Percentiles rank a stretch among this genome's conserved stretches.
Conservation (phyloP, 2,797 vertebrate species). For the Pseudotriccus pelzelni region DNA sequence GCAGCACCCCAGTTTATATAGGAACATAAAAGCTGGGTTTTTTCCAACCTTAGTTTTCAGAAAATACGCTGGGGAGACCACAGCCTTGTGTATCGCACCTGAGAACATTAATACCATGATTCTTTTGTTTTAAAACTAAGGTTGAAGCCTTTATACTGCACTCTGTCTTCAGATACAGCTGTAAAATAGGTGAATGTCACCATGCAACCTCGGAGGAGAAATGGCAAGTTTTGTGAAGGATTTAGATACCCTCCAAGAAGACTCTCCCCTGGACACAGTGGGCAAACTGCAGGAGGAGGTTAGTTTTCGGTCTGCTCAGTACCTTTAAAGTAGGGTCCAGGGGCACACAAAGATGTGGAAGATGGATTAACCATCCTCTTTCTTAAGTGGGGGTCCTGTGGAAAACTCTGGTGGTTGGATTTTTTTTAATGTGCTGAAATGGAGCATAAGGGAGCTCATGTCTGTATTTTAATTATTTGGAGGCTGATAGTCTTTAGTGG, state of each 20-base stretch:
- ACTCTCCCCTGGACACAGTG: background rate
- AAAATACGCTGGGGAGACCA: rapidly evolving
- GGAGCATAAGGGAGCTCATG: background rate
- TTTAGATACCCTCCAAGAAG: background rate
- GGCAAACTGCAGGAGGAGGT: background rate
- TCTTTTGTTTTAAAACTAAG: background rate
- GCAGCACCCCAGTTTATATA: background rate
- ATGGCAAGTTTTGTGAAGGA: background rate
- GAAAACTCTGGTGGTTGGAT: background rate
- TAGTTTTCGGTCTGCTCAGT: background rate
- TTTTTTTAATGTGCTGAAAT: background rate
- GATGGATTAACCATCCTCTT: background rate
- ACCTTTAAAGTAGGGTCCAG: background rate
- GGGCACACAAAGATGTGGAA: rapidly evolving
- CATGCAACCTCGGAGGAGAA: background rate
- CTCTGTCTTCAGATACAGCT: background rate
- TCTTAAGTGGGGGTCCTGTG: background rate
- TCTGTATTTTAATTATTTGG: background rate
- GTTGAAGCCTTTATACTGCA: background rate
- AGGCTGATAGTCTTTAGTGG: background rate
- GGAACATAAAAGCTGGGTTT: rapidly evolving
- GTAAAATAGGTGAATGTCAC: background rate
- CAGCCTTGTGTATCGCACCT: background rate
- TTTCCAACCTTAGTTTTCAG: background rate
- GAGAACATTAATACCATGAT: background rate